These are phyloP conservation scores for Muscicapa striata DNA, from an alignment of 2,797 vertebrate species.

Conservation along the genomic window DNA sequence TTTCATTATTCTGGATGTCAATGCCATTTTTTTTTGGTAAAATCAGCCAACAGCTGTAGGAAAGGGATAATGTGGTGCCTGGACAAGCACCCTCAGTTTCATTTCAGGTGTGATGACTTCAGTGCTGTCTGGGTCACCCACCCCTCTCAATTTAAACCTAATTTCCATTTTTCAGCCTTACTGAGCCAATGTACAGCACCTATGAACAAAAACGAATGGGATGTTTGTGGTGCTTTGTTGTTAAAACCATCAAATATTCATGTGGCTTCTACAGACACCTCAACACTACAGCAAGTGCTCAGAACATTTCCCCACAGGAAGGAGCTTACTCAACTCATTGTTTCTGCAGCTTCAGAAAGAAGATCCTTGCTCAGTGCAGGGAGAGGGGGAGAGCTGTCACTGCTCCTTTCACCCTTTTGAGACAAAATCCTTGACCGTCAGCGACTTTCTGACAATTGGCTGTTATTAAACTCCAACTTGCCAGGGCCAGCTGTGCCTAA, in stretches of 20 bases:
- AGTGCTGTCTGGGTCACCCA: neutral
- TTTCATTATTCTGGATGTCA: neutral
- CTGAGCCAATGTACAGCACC: neutral
- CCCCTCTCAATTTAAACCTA: neutral
- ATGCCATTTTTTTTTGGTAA: neutral
- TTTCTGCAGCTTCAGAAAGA: constrained; percentile 10
- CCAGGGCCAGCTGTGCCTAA: constrained; percentile 61
- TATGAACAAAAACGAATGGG: accelerated
- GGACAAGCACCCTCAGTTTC: neutral
- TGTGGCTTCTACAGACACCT: neutral
- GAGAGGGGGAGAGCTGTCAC: constrained; percentile 16
- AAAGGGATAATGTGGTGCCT: neutral
- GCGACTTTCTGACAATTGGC: constrained; percentile 60
- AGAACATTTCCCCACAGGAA: neutral
- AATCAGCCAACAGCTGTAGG: neutral
- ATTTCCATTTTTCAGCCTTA: neutral
- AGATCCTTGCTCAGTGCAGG: neutral
- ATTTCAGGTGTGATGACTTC: neutral
- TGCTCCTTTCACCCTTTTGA: constrained; percentile 22
- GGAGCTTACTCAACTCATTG: neutral
- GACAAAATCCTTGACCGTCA: constrained; percentile 52
- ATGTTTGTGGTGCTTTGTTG: neutral
- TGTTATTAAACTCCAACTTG: constrained; percentile 59
- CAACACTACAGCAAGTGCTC: neutral
- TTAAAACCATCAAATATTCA: constrained; percentile 30